phyloP scores from a whole-genome alignment of 2,888 invertebrate species.

The Tromatobia lineatoria region DNA sequence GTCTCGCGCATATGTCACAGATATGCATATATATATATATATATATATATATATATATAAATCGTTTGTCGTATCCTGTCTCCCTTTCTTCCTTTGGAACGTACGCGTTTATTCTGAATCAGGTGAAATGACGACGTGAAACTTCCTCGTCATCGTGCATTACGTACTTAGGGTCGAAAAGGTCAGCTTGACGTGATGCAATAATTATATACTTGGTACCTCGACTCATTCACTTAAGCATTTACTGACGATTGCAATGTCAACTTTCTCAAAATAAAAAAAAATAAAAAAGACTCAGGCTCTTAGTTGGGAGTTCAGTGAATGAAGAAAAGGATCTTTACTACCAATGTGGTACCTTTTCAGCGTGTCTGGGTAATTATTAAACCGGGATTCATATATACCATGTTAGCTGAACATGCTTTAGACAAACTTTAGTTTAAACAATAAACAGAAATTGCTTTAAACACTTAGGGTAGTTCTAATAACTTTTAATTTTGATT shows the following conservation, averaged over 20 bases:
- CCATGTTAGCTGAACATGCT: too few relatives aligned
- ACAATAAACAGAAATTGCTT: too few relatives aligned
- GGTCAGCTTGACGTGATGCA: slow-evolving; percentile 39
- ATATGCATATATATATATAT: slow-evolving; percentile 18
- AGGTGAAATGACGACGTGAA: slow-evolving; percentile 37
- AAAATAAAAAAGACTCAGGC: not conserved
- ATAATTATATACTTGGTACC: slow-evolving; percentile 39
- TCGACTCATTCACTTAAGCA: slow-evolving; percentile 27
- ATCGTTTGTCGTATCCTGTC: slow-evolving; percentile 42
- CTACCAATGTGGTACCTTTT: too few relatives aligned
- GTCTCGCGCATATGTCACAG: not conserved
- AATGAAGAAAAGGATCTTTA: too few relatives aligned
- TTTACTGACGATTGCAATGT: not conserved
- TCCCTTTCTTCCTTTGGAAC: slow-evolving; percentile 46
- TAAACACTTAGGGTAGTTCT: too few relatives aligned
- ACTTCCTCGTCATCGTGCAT: slow-evolving; percentile 23
- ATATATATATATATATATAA: not conserved
- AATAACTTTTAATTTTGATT: too few relatives aligned
- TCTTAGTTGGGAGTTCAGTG: too few relatives aligned
- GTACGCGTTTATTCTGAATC: slow-evolving; percentile 26
- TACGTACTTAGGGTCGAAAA: slow-evolving; percentile 34
- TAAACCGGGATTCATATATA: too few relatives aligned
- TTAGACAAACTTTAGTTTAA: too few relatives aligned
- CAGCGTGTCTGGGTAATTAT: too few relatives aligned
- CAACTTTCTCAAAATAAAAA: not conserved